Percentiles rank a stretch among this genome's conserved stretches.
Evolutionary conservation across 2,797 vertebrate species (phyloP).

Genomic region (Argya squamiceps): DNA sequence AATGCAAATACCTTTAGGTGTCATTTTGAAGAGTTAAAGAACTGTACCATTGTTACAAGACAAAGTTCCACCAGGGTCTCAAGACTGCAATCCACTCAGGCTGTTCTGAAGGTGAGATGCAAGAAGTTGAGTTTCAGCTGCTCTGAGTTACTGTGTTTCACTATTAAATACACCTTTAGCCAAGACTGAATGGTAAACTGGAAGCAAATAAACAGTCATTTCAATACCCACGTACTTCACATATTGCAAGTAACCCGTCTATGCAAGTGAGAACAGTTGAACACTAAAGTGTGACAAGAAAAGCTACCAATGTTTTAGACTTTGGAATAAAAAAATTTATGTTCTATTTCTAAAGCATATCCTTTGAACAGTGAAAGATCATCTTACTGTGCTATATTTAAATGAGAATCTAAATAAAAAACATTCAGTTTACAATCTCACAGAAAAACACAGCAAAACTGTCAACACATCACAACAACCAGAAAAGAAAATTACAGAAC

Average conservation of each 20-base stretch:
- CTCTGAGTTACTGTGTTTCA: not conserved
- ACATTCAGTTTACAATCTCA: not conserved
- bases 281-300: not conserved
- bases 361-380: not conserved
- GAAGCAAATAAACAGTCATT: not conserved
- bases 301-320: not conserved
- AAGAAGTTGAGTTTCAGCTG: not conserved
- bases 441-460: not conserved
- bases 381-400: not conserved
- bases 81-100: not conserved
- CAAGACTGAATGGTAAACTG: not conserved
- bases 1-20: not conserved
- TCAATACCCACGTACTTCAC: not conserved
- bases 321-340: not conserved
- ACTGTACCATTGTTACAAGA: not conserved
- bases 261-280: not conserved
- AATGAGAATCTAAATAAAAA: not conserved
- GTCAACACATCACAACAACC: not conserved
- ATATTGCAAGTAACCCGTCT: not conserved
- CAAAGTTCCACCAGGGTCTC: not conserved
- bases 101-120: not conserved
- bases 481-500: not conserved
- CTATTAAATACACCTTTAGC: not conserved
- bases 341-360: not conserved
- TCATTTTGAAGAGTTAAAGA: not conserved